Conservation (phyloP, 2,113 vertebrate genomes). For the Rhea pennata region DNA sequence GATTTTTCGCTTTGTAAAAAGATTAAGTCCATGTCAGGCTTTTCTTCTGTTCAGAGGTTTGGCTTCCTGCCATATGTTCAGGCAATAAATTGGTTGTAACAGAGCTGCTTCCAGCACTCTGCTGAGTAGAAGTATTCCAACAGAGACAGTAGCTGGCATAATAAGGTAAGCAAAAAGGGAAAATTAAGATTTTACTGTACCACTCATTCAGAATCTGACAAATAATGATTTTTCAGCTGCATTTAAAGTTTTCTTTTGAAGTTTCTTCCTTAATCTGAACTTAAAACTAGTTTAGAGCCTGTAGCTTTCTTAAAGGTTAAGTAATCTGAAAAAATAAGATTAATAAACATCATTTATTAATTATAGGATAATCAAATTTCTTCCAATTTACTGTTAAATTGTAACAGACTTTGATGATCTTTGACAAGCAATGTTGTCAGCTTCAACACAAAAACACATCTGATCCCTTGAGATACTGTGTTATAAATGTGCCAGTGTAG, state of each 20-base stretch:
- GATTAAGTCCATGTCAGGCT: background rate
- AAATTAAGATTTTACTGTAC: background rate
- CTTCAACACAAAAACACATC: background rate
- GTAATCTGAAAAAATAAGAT: background rate
- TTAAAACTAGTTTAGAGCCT: background rate
- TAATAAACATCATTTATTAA: background rate
- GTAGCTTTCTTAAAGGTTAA: background rate
- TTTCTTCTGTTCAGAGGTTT: background rate
- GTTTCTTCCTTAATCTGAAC: background rate
- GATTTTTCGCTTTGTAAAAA: background rate
- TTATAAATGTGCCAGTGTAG: background rate
- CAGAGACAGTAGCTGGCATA: background rate
- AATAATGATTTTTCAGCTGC: background rate
- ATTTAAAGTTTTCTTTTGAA: background rate
- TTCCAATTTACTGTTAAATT: background rate
- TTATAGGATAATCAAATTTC: background rate
- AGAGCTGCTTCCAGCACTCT: constrained; percentile 9
- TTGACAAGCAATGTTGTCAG: background rate
- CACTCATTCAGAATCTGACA: background rate
- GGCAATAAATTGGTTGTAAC: constrained; percentile 52
- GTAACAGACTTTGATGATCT: background rate
- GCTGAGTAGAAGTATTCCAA: background rate
- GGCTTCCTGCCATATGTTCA: constrained; percentile 40
- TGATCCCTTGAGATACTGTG: background rate
- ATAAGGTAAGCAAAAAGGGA: constrained; percentile 42